Evolutionary conservation across 2,113 vertebrate species (phyloP).

Genomic region (Ciconia boyciana): DNA sequence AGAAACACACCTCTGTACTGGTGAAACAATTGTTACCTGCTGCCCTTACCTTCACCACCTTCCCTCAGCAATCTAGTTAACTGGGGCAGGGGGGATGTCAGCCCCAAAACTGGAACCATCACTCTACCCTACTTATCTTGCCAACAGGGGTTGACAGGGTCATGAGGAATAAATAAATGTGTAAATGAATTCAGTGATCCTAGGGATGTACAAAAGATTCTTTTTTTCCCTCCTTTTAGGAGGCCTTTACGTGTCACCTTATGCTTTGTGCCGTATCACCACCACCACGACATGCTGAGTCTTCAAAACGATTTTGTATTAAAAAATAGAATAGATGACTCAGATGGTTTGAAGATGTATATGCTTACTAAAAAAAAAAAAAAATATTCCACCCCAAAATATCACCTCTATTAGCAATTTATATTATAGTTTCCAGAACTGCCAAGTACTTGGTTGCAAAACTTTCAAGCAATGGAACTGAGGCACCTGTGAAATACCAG

Average conservation of each 20-base stretch:
- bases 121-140: background rate
- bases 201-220: background rate
- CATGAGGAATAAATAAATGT: background rate
- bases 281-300: background rate
- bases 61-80: background rate
- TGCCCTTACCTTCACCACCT: background rate
- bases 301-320: background rate
- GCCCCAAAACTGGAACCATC: background rate
- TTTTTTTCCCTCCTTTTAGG: background rate
- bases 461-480: accelerated
- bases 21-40: background rate
- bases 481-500: background rate
- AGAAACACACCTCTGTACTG: background rate
- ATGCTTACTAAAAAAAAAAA: constrained; percentile 9
- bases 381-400: background rate
- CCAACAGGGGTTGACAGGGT: background rate
- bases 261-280: background rate
- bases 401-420: background rate
- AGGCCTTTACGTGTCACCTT: background rate
- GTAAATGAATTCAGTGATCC: background rate
- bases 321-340: constrained; percentile 37
- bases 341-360: background rate
- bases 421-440: background rate
- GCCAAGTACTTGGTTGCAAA: background rate
- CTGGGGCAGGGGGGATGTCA: background rate